Evolutionary conservation across 2,888 invertebrate species (phyloP), one percentile per base, ranked within the genome.

Genomic region (Anthrax anthrax): DNA sequence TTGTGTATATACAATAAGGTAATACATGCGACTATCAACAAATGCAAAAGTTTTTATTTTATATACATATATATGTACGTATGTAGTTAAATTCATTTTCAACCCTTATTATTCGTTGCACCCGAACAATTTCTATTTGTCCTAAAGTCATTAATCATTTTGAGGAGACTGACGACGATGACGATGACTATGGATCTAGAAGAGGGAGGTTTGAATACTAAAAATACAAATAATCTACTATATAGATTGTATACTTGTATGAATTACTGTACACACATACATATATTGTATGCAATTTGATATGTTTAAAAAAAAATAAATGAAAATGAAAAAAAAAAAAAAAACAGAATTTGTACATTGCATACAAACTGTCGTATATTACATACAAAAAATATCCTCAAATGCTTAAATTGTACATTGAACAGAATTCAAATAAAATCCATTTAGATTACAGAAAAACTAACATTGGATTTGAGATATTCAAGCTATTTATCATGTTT

Each of bases 101-200:
- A 32, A 32, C 46, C 46, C 37, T 46, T 34, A 37, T 37, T 29
- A 37, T 37, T 29, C 46, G 46, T 36, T 16, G 37, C 36, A 37
- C 46, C 41, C 37, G 41, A 61, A 61, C 61, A 61, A 64, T 64
- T 64, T 64, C 62, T 61, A 64, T 64, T 64, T 64, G 64, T 64
- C 64, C 63, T 57, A 59, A 54, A 58, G 56, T 57, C 64, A 64
- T 64, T 64, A 64, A 64, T 64, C 63, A 64, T 64, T 63, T 16
- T 17, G 46, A 19, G 41, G 29, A 32, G 29, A 32, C 29, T n/a
- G n/a, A n/a, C n/a, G n/a, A n/a, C n/a, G n/a, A n/a, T n/a, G n/a
- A n/a, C n/a, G n/a, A n/a, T n/a, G n/a, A n/a, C n/a, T n/a, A n/a
- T n/a, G n/a, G 29, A 32, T 32, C 29, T 12, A 32, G 29, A 32